Base-by-base conservation (phyloP, 1,140 invertebrate genomes). In the Steinernema feltiae region DNA sequence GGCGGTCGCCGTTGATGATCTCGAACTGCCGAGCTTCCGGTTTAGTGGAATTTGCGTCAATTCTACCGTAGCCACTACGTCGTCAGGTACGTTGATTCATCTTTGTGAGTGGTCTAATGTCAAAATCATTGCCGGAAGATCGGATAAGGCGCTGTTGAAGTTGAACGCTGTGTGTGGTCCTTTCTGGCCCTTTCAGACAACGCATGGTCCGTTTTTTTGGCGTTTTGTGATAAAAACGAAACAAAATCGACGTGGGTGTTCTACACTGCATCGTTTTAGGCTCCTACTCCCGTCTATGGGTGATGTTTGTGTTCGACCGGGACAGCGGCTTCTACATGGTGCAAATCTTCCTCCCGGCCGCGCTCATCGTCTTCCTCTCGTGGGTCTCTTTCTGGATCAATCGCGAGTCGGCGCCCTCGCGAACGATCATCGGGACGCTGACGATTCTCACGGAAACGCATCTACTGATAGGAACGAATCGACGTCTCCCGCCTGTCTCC, bases 281-380 rank as follows among this genome's bases (percentile, higher is more conserved):
- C 90, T 95, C 97, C 89, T 97, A 97, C 89, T 96, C 94, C 83
- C 91, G 95, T 85, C 89, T 98, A 90, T 92, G 93, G 79, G 95
- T 94, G 89, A 93, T 95, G 89, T 95, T 98, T 88, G 93, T 95
- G 89, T 97, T 98, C 89, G 94, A 95, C 79, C 92, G 95, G 79
- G 95, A 93, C 84, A 95, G 97, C 93, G 95, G 95, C 85, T 97
- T 97, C 90, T 97, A 97, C 90, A 90, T 98, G 85, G 97, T 97
- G 89, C 95, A 97, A 90, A 97, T 97, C 88, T 97, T 97, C 90
- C 95, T 97, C 89, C 95, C 95, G 82, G 96, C 94, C 87, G 93
- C 93, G 87, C 91, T 98, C 87, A 97, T 98, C 89, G 95, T 98
- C 88, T 94, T 97, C 88, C 95, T 97, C 89, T 95, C 93, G 83